A percentile compares a stretch with the other conserved stretches of the same genome.
Conservation (phyloP, 2,888 invertebrate species). For the Tricholauxania praeusta region DNA sequence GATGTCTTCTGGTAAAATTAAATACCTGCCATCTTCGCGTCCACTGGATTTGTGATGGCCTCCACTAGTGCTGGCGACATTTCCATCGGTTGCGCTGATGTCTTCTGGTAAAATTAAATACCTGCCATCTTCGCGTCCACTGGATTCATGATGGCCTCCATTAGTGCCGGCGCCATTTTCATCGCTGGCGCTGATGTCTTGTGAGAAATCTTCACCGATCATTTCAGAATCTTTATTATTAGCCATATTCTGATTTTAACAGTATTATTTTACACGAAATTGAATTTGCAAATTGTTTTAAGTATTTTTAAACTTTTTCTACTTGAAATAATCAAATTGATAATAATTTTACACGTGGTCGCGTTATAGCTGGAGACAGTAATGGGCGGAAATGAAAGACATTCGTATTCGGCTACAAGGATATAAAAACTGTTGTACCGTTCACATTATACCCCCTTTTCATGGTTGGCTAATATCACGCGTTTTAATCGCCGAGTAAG, state of each 20-base stretch:
- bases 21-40: no score
- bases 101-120: slow-evolving; percentile 69
- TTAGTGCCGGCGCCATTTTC: slow-evolving; percentile 73
- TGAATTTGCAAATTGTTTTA: slow-evolving; percentile 31
- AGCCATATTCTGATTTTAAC: slow-evolving; percentile 66
- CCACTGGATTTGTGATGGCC: no score
- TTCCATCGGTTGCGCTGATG: no score
- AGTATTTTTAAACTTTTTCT: slow-evolving; percentile 42
- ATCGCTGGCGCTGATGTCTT: slow-evolving; percentile 75
- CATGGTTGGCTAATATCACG: no score
- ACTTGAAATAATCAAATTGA: slow-evolving; percentile 41
- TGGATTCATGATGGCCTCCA: slow-evolving; percentile 51
- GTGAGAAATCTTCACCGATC: slow-evolving; percentile 85
- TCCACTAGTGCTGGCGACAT: no score
- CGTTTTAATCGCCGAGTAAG: no score
- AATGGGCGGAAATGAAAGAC: slow-evolving; percentile 62
- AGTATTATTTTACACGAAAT: slow-evolving; percentile 23
- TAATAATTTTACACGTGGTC: slow-evolving; percentile 46
- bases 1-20: no score
- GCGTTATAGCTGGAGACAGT: slow-evolving; percentile 57
- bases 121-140: slow-evolving; percentile 82
- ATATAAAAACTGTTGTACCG: background rate
- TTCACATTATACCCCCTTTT: no score
- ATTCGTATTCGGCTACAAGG: background rate
- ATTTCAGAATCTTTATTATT: slow-evolving; percentile 74